phyloP scores from a whole-genome alignment of 2,888 invertebrate genomes.

The Aricia artaxerxes region DNA sequence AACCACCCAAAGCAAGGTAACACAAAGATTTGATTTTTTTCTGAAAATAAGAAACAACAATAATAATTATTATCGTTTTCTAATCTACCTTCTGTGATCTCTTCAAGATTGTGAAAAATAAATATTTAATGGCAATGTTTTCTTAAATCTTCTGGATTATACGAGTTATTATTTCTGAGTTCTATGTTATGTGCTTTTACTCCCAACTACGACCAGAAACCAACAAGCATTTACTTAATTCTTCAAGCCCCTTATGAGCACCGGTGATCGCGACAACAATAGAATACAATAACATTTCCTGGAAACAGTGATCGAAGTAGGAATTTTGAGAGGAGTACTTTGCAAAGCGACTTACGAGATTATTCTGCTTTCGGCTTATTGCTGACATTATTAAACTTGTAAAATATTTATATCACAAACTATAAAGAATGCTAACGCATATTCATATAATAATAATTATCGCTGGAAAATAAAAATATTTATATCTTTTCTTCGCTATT shows the following conservation, averaged over 20 bases:
- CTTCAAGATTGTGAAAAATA: neutral
- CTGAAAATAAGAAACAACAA: constrained; percentile 60
- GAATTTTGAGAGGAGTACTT: neutral
- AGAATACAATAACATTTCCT: too few relatives aligned
- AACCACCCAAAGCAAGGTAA: constrained; percentile 83
- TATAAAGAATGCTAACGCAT: neutral
- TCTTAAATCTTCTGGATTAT: neutral
- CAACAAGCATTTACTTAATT: too few relatives aligned
- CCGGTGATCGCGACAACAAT: too few relatives aligned
- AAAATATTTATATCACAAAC: too few relatives aligned
- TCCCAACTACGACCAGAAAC: neutral
- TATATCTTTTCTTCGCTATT: too few relatives aligned
- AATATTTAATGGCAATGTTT: neutral
- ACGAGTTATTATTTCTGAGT: neutral
- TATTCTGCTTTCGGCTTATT: constrained; percentile 45
- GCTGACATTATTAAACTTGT: neutral
- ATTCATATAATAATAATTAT: too few relatives aligned
- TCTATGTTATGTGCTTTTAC: neutral
- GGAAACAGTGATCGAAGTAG: too few relatives aligned
- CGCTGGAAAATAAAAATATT: too few relatives aligned
- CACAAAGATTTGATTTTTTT: constrained; percentile 85
- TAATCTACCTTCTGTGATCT: neutral
- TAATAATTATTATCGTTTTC: neutral
- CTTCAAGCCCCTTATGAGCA: too few relatives aligned
- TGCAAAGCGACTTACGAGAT: constrained; percentile 41